phyloP scores from a whole-genome alignment of 2,888 invertebrate species.

The Pseudococcus jackbeardsleyi region DNA sequence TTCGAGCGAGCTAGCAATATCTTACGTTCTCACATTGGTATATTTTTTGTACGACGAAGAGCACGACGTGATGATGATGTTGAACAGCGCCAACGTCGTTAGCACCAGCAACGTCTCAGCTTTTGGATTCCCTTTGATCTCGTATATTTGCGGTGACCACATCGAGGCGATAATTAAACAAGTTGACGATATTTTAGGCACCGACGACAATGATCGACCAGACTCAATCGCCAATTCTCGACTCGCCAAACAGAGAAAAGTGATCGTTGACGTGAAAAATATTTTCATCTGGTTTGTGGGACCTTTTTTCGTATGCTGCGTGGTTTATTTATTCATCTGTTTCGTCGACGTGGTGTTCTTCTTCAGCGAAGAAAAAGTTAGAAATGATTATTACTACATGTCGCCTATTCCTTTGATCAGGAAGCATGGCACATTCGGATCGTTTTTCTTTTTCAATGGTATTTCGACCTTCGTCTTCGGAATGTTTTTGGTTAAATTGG shows the following conservation, averaged over 20 bases:
- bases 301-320: background rate
- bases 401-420: background rate
- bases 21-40: background rate
- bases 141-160: background rate
- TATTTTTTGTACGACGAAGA: background rate
- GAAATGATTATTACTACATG: background rate
- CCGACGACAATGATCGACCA: background rate
- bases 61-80: background rate
- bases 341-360: background rate
- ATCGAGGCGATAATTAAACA: background rate
- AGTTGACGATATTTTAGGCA: background rate
- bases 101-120: background rate
- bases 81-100: background rate
- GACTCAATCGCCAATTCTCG: background rate
- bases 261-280: background rate
- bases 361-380: background rate
- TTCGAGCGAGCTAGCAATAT: background rate
- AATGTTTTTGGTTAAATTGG: background rate
- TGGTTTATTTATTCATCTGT: background rate
- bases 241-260: background rate
- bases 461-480: background rate
- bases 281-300: background rate
- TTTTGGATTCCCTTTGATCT: background rate
- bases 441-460: slow-evolving; percentile 1
- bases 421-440: background rate